These are phyloP conservation scores for Thalpophila matura DNA, from an alignment of 2,888 invertebrate genomes.

Conservation along the genomic window DNA sequence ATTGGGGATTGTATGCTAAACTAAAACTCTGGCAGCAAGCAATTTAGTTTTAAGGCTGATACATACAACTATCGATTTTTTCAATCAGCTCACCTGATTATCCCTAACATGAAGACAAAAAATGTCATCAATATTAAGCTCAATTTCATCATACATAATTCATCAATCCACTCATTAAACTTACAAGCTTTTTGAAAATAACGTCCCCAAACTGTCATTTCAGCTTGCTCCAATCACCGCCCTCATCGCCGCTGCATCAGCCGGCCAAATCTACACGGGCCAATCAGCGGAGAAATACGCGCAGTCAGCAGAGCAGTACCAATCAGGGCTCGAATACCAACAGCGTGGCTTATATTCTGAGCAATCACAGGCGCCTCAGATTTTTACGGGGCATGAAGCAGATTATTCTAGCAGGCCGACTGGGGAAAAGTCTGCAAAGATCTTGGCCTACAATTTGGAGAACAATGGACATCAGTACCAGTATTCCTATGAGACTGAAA, in stretches of 20 bases:
- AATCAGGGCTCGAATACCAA: slow-evolving; percentile 75
- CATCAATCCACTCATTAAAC: no score
- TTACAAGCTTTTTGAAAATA: no score
- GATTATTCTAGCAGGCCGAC: slow-evolving; percentile 53
- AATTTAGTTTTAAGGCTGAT: no score
- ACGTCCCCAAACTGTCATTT: slow-evolving; percentile 5
- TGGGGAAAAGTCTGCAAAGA: slow-evolving; percentile 76
- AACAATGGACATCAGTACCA: slow-evolving; percentile 79
- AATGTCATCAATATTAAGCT: no score
- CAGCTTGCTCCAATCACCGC: slow-evolving; percentile 76
- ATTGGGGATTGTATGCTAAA: no score
- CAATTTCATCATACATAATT: no score
- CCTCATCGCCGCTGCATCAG: slow-evolving; percentile 77
- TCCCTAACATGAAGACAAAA: no score
- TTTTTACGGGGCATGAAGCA: slow-evolving; percentile 53
- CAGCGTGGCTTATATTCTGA: slow-evolving; percentile 71
- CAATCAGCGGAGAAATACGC: slow-evolving; percentile 67
- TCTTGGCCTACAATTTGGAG: slow-evolving; percentile 74
- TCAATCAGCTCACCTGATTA: no score
- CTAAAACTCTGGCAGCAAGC: no score
- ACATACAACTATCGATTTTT: no score
- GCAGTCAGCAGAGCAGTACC: slow-evolving; percentile 75
- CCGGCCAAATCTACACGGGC: slow-evolving; percentile 72
- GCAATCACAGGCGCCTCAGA: slow-evolving; percentile 67
- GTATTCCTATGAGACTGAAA: slow-evolving; percentile 92